Evolutionary conservation across 2,888 invertebrate species (phyloP), one percentile per base, ranked within the genome.

Genomic region (Drosophila mercatorum): DNA sequence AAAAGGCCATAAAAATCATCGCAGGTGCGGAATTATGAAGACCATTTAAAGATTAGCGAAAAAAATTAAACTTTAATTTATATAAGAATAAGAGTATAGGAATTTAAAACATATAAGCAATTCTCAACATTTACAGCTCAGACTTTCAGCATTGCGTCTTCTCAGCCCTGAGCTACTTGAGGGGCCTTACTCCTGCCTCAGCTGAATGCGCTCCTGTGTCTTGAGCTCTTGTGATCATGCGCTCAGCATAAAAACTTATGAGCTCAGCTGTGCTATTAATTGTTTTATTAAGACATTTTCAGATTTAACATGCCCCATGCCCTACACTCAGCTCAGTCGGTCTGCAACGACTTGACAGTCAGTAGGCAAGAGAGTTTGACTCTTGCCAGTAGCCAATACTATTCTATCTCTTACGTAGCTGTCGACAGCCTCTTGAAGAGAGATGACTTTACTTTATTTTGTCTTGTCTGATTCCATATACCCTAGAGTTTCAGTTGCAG

Each of bases 251-350:
- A 64, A 62, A 84, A 76, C 83, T 77, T 84, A 89, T 85, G 88
- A 76, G 89, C 88, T 87, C 84, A 88, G 85, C 88, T 84, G 83
- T 81, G 89, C 85, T 87, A 85, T 89, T 89, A 89, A 85, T 86
- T 89, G 86, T 86, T 86, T 84, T 86, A 86, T 86, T 86, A 86
- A 86, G 86, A 86, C 89, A 86, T 86, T 86, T 89, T 80, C 75
- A 87, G 86, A 84, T 86, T 86, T 89, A 89, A 89, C 86, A 84
- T 86, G 85, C 82, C 69, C 34, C 47, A 77, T 68, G 78, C 88
- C 68, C 86, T 86, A 75, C 85, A 51, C 12, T 12, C 2, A 0
- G 4, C 28, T 2, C 2, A 1, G 2, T 2, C 44, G 38, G 55
- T 11, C 49, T 34, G n/a, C 47, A 31, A 7, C 47, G 67, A 66